Evolutionary conservation across 2,113 vertebrate genomes (phyloP), one percentile per base, ranked within the genome.

Genomic region (Paradoxurus hermaphroditus): DNA sequence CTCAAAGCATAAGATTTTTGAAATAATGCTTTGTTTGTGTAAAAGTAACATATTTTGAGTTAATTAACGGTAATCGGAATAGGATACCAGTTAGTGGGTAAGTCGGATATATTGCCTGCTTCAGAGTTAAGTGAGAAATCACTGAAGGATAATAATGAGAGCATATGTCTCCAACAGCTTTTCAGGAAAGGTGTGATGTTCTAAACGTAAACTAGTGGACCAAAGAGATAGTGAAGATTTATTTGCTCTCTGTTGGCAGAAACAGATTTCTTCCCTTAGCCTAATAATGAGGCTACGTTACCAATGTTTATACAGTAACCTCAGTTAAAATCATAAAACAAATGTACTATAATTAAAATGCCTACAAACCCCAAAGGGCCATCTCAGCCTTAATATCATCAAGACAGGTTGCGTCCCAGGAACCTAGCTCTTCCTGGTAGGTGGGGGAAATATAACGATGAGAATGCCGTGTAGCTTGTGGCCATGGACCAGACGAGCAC

Each of bases 201-300:
- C 97, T 97, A 98, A 97, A 98, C 7, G 12, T 97, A 98, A 98
- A 97, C 97, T 97, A 98, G 97, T 97, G 96, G 98, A 98, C 98
- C 98, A 98, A 98, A 97, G 97, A 98, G 95, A 98, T 97, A 98
- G 98, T 98, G 98, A 99, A 98, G 98, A 98, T 98, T 98, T 99
- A 98, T 98, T 98, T 99, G 97, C 96, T 98, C 72, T 98, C 97
- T 97, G 89, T 95, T 98, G 98, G 92, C 97, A 98, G 94, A 98
- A 98, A 98, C 94, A 98, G 95, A 98, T 98, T 98, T 97, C 87
- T 98, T 98, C 97, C 97, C 91, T 98, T 97, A 97, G 98, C 90
- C 97, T 98, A 98, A 98, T 99, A 98, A 98, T 98, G 97, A 98
- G 97, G 96, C 98, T 97, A 95, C 96, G 96, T 98, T 99, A 98